A percentile compares a stretch with the other conserved stretches of the same genome.
These are phyloP conservation scores for Melanocharis versteri DNA, from an alignment of 2,113 vertebrate genomes.

Conservation along the genomic window DNA sequence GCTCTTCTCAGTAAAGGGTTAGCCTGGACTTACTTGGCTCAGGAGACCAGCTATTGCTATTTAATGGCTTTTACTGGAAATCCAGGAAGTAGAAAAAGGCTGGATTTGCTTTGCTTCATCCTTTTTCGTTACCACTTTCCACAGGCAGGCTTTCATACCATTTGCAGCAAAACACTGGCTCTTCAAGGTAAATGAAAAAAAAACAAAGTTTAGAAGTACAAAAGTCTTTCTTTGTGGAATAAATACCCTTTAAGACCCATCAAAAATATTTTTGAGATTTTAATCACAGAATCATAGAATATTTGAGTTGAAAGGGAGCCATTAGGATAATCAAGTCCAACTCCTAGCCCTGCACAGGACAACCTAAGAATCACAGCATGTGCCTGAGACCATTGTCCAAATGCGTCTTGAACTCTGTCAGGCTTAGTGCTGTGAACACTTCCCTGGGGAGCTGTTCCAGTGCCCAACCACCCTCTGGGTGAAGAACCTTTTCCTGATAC, in stretches of 20 bases:
- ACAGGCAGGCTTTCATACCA: background rate
- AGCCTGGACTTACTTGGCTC: background rate
- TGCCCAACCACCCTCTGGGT: rapidly evolving
- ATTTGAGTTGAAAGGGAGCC: background rate
- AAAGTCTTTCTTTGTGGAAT: background rate
- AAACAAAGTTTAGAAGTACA: background rate
- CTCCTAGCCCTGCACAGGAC: too few species aligned
- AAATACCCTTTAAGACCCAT: background rate
- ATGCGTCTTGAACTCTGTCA: rapidly evolving
- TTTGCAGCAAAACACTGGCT: background rate
- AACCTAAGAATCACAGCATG: background rate
- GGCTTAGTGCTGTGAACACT: background rate
- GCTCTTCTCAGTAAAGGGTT: background rate
- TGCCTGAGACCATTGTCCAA: background rate
- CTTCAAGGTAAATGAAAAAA: background rate
- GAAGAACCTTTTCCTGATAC: background rate
- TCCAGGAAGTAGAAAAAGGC: background rate
- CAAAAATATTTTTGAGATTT: background rate
- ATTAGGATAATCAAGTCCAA: background rate
- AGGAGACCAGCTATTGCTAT: background rate
- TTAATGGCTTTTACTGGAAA: background rate
- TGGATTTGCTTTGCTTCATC: background rate
- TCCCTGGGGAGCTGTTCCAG: background rate
- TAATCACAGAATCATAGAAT: background rate
- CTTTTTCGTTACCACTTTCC: background rate